Evolutionary conservation across 1,140 invertebrate species (phyloP), one percentile per base, ranked within the genome.

Genomic region (Antheraea pernyi): DNA sequence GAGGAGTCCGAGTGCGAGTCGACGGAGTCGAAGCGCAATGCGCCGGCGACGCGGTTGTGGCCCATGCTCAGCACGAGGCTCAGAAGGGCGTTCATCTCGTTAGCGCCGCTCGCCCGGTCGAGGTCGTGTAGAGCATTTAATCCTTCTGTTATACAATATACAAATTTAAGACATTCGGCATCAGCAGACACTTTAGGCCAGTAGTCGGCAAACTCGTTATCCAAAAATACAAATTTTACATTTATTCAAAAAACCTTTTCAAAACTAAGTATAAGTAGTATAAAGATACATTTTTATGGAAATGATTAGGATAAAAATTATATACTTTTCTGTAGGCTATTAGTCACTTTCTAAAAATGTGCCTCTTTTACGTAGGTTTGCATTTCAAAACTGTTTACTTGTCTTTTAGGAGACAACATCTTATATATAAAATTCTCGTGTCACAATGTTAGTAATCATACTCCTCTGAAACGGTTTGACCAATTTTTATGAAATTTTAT

Each of bases 81-180:
- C n/a, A 93, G 76, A 0, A 93, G 80, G 7, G 92, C 92, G 73
- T 92, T 93, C 91, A 93, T 92, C 74, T 93, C 92, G 70, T 86
- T 84, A 7, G 86, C 87, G n/a, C 92, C 92, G 61, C 71, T 84
- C 67, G 82, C 80, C 7, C 72, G 71, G 71, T 91, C 85, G 68
- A 93, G 71, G 63, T 92, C 90, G 80, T 92, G 91, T 0, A 93
- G 79, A 13, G 79, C 80, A 73, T 89, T 86, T 46, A 92, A 78
- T 10, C 81, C 86, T 58, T 86, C 89, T 91, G 79, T n/a, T 46
- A 36, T 18, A 67, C 30, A 53, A 53, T 53, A 16, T 53, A 53
- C 9, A 13, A 13, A 53, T 16, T 16, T 53, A 53, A 53, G 0
- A 13, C 13, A n/a, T 53, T 53, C 46, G 16, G 6, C 16, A 16